These are phyloP conservation scores for Pocota personata DNA, from an alignment of 2,888 invertebrate genomes.

Conservation along the genomic window DNA sequence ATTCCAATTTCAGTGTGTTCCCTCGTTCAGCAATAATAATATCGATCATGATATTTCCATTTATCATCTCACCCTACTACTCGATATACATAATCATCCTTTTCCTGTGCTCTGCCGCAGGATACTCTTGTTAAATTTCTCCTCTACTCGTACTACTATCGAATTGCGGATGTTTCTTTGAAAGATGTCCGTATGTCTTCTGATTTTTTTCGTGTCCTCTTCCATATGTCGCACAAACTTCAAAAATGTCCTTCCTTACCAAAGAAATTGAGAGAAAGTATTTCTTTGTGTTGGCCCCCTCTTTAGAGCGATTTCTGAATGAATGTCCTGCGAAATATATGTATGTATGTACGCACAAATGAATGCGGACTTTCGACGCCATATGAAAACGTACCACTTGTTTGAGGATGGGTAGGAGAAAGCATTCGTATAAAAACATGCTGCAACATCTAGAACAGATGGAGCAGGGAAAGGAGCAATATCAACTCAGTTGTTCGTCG, in stretches of 20 bases:
- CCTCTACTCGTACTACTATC: background rate
- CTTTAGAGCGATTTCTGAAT: background rate
- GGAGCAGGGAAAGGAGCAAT: constrained; percentile 18
- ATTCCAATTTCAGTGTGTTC: constrained; percentile 36
- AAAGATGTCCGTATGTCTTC: background rate
- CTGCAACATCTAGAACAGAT: constrained; percentile 19
- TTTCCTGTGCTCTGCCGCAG: background rate
- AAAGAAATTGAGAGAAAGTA: background rate
- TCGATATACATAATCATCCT: background rate
- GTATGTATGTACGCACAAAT: background rate
- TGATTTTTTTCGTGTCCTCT: background rate
- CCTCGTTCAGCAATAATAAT: constrained; percentile 33
- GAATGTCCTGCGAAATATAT: background rate
- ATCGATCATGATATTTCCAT: constrained; percentile 47
- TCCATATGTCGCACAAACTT: background rate
- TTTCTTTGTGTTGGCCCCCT: too few species aligned
- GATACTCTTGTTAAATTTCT: background rate
- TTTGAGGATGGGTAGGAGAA: background rate
- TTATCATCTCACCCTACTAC: constrained; percentile 7
- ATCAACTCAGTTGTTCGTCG: background rate
- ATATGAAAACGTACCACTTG: constrained; percentile 13
- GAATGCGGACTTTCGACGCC: constrained; percentile 19
- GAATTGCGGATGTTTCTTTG: background rate
- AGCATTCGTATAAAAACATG: constrained; percentile 3
- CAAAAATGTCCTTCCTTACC: background rate